Conservation (phyloP, 2,113 vertebrate genomes). For the Corydoras sp. region DNA sequence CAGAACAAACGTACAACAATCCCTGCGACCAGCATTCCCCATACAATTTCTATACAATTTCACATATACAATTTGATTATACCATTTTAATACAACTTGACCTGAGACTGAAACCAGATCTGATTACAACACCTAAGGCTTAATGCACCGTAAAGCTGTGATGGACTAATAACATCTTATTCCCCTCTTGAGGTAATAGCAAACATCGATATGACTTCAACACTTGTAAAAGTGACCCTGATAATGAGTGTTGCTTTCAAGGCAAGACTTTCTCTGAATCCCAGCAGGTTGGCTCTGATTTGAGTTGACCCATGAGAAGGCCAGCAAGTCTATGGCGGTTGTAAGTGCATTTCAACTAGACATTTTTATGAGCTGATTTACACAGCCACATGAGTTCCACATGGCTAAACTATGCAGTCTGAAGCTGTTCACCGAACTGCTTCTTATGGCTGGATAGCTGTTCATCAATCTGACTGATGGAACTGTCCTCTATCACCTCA, state of each 20-base stretch:
- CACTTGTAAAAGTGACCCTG: slow-evolving; percentile 1
- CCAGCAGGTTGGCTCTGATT: slow-evolving; percentile 16
- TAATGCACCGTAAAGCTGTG: slow-evolving; percentile 6
- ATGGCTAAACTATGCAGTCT: slow-evolving; percentile 42
- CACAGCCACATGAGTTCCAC: slow-evolving; percentile 47
- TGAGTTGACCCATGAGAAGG: slow-evolving; percentile 11
- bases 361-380: slow-evolving; percentile 59
- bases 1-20: too few species aligned
- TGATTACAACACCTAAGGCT: neutral
- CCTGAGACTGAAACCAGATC: neutral
- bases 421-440: slow-evolving; percentile 28
- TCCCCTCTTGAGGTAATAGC: neutral
- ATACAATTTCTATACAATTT: too few species aligned
- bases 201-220: neutral
- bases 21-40: too few species aligned
- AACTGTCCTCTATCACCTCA: slow-evolving; percentile 13
- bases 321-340: slow-evolving; percentile 8
- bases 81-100: too few species aligned
- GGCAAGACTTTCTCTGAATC: neutral
- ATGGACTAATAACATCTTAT: neutral
- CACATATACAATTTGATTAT: too few species aligned
- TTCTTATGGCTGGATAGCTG: neutral
- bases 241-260: neutral
- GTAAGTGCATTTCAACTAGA: slow-evolving; percentile 46
- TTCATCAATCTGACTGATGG: slow-evolving; percentile 42